A percentile compares a stretch with the other conserved stretches of the same genome.
These are phyloP conservation scores for Amiota communis DNA, from an alignment of 2,888 invertebrate genomes.

Conservation along the genomic window DNA sequence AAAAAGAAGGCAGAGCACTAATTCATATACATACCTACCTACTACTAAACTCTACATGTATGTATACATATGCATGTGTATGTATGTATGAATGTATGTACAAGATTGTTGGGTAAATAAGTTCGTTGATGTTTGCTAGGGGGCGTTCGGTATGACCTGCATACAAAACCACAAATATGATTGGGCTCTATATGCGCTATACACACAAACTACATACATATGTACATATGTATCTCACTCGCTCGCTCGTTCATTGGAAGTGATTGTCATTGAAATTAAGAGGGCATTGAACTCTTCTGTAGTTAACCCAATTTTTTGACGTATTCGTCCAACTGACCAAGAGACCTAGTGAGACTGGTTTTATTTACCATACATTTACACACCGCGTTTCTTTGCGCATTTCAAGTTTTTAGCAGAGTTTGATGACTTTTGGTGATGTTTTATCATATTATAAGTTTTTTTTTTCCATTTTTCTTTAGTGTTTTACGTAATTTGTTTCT, in stretches of 20 bases:
- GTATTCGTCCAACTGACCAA: constrained; percentile 18
- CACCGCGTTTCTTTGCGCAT: background rate
- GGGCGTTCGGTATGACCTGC: background rate
- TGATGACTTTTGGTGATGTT: background rate
- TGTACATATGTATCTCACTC: background rate
- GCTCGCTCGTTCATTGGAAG: background rate
- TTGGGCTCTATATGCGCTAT: background rate
- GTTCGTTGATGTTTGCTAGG: background rate
- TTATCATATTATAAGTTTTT: background rate
- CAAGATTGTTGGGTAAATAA: background rate
- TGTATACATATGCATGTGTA: too few species aligned
- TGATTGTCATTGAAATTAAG: constrained; percentile 19
- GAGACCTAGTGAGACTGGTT: constrained; percentile 15
- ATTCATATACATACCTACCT: too few species aligned
- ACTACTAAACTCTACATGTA: too few species aligned
- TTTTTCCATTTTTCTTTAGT: background rate
- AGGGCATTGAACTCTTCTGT: constrained; percentile 17
- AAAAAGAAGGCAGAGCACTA: too few species aligned
- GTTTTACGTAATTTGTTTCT: constrained; percentile 18
- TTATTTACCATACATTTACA: constrained; percentile 9
- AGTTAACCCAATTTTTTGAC: constrained; percentile 10
- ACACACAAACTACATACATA: too few species aligned
- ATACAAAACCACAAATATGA: constrained; percentile 4
- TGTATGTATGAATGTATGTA: background rate
- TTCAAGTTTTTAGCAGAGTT: background rate